These are phyloP conservation scores for Rotaria macrura DNA, from an alignment of 2,888 invertebrate species.

Conservation along the genomic window DNA sequence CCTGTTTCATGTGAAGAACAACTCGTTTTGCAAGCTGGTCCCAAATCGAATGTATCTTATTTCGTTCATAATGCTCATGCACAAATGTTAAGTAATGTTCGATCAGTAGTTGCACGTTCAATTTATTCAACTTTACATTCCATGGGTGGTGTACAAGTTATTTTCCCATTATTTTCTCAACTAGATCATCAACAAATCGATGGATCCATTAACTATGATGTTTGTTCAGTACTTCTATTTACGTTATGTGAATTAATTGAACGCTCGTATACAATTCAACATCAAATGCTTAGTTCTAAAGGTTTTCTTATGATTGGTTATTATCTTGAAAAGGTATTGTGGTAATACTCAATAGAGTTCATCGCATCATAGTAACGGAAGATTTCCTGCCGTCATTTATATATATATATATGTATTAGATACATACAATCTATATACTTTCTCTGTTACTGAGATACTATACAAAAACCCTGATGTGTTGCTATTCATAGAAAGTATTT, in stretches of 20 bases:
- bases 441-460: too few species aligned
- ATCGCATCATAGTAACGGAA: too few species aligned
- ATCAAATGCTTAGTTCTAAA: constrained; percentile 96
- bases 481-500: too few species aligned
- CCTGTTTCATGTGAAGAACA: constrained; percentile 98
- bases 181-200: constrained; percentile 66
- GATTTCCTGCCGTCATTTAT: too few species aligned
- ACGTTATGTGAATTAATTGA: constrained; percentile 94
- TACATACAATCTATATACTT: too few species aligned
- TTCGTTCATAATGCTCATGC: constrained; percentile 99
- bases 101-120: constrained; percentile 95
- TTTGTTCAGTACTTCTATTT: constrained; percentile 66
- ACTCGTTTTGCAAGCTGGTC: constrained; percentile 91
- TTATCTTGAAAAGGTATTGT: constrained; percentile 70
- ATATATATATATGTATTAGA: too few species aligned
- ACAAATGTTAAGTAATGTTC: constrained; percentile 95
- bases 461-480: too few species aligned
- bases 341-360: too few species aligned
- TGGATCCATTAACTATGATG: constrained; percentile 40
- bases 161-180: constrained; percentile 93
- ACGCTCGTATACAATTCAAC: constrained; percentile 90
- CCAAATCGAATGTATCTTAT: constrained; percentile 78
- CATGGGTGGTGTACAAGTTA: constrained; percentile 80
- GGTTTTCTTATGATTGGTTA: constrained; percentile 95
- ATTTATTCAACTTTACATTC: constrained; percentile 97